Percentiles rank a stretch among this genome's conserved stretches.
These are phyloP conservation scores for Corythornis cristatus DNA, from an alignment of 2,113 vertebrate species.

Conservation along the genomic window DNA sequence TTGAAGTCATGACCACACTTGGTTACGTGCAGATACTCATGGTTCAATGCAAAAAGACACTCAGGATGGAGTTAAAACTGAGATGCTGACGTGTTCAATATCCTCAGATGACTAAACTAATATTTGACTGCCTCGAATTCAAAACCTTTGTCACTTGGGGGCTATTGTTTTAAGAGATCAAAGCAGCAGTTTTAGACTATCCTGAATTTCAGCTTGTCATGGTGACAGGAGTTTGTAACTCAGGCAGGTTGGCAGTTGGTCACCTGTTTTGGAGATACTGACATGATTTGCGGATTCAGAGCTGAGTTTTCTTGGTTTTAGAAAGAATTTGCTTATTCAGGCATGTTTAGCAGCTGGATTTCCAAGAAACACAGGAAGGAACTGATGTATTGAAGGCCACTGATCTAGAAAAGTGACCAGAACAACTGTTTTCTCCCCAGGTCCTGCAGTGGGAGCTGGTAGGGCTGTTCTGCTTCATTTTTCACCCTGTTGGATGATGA, in stretches of 20 bases:
- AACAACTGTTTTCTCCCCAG: background rate
- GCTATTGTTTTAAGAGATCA: background rate
- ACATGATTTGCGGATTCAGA: background rate
- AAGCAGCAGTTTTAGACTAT: background rate
- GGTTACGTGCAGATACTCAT: background rate
- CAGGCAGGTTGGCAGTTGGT: background rate
- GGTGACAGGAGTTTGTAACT: background rate
- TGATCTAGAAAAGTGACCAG: background rate
- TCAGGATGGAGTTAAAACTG: background rate
- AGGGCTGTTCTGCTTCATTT: background rate
- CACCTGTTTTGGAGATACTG: background rate
- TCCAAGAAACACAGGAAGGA: background rate
- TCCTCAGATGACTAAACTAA: background rate
- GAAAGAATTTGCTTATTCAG: background rate
- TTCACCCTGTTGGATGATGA: background rate
- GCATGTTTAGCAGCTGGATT: background rate
- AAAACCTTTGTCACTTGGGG: background rate
- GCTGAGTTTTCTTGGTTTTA: background rate
- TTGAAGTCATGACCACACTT: background rate
- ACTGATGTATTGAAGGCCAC: background rate
- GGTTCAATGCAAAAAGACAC: background rate
- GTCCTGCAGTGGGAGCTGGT: background rate
- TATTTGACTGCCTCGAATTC: background rate
- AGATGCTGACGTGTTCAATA: background rate
- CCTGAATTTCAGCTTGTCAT: background rate